Percentiles rank a stretch among this genome's conserved stretches.
Evolutionary conservation across 2,113 vertebrate species (phyloP).

Genomic region (Felis chaus): DNA sequence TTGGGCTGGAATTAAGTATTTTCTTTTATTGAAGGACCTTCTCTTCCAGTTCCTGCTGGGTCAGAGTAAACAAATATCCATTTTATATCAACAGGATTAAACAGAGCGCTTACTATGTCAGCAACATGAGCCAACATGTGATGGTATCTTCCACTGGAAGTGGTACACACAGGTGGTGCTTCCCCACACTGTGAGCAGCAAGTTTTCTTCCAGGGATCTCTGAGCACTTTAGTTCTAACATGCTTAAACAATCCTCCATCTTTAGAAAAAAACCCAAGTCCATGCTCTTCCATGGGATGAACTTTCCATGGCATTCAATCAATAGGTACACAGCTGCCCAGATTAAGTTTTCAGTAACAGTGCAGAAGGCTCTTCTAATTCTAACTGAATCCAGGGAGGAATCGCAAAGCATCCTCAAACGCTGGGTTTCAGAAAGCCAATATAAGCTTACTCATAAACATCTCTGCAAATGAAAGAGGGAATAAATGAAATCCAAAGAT

Average conservation of each 20-base stretch:
- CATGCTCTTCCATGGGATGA: not conserved
- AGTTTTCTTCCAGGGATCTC: not conserved
- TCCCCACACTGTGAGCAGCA: not conserved
- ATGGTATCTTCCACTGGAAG: not conserved
- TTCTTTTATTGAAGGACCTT: slow-evolving; percentile 35
- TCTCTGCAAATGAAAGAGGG: not conserved
- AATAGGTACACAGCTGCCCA: not conserved
- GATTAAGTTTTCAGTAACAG: not conserved
- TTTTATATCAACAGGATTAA: slow-evolving; percentile 36
- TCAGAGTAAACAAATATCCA: slow-evolving; percentile 22
- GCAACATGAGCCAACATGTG: not conserved
- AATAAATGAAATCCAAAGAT: slow-evolving; percentile 45
- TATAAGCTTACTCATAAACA: slow-evolving; percentile 30
- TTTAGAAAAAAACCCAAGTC: not conserved
- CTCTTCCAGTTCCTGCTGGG: slow-evolving; percentile 56
- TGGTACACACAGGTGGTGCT: not conserved
- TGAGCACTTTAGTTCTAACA: not conserved
- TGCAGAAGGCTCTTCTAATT: not conserved
- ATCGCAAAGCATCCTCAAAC: not conserved
- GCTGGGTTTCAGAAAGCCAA: not conserved
- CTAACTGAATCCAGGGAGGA: not conserved
- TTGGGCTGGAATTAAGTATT: slow-evolving; percentile 28
- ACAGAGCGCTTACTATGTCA: slow-evolving; percentile 12
- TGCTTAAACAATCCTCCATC: not conserved
- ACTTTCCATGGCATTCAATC: not conserved